Conservation (phyloP, 2,113 vertebrate species). For the Trematocara variabile region DNA sequence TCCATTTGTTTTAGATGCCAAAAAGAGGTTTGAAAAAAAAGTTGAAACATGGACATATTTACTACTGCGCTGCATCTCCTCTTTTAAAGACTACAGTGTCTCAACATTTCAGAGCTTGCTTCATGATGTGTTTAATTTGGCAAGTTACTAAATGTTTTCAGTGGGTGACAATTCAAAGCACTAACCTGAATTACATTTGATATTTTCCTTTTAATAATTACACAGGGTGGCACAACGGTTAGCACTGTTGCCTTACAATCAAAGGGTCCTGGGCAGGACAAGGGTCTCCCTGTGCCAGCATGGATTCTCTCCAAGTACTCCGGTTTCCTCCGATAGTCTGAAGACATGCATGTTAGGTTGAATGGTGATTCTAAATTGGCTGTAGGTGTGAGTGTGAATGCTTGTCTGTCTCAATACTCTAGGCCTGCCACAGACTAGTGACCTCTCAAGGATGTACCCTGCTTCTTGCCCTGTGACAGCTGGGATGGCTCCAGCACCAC, state of each 20-base stretch:
- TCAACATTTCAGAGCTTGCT: background rate
- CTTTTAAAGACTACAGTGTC: background rate
- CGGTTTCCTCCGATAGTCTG: background rate
- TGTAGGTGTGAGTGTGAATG: background rate
- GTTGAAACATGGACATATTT: background rate
- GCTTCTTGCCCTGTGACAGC: background rate
- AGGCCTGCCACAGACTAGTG: background rate
- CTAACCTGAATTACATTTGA: background rate
- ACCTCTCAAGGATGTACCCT: background rate
- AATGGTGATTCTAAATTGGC: background rate
- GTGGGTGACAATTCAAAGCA: background rate
- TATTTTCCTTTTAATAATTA: background rate
- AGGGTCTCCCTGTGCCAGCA: background rate
- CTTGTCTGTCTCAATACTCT: background rate
- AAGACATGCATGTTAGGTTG: background rate
- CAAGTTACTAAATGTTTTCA: background rate
- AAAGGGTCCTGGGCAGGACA: background rate
- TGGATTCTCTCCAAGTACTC: background rate
- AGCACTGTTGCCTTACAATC: background rate
- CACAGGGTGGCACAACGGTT: background rate
- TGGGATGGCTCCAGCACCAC: background rate
- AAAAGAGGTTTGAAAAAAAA: background rate
- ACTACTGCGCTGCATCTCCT: background rate
- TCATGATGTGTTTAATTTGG: background rate
- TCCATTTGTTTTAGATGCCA: background rate